A percentile compares a stretch with the other conserved stretches of the same genome.
These are phyloP conservation scores for Sclerurus mexicanus DNA, from an alignment of 2,113 vertebrate genomes.

Conservation along the genomic window DNA sequence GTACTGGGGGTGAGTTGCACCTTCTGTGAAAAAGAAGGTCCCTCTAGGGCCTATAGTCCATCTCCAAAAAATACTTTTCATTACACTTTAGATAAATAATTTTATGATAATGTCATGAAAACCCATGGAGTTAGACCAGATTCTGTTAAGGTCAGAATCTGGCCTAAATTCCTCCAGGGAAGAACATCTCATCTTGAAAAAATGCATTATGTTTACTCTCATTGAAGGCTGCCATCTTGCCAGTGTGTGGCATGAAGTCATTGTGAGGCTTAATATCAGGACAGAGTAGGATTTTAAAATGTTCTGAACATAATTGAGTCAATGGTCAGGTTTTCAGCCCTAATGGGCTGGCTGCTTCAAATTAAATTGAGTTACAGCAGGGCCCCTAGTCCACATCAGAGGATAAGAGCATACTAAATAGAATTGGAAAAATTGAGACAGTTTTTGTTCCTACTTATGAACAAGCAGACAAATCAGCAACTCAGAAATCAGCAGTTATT, in stretches of 20 bases:
- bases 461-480: constrained; percentile 6
- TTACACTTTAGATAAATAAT: background rate
- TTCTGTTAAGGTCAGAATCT: background rate
- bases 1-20: background rate
- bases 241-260: background rate
- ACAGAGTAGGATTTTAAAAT: background rate
- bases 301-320: constrained; percentile 2
- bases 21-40: background rate
- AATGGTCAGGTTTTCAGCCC: constrained; percentile 1
- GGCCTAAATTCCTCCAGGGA: background rate
- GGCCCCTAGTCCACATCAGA: background rate
- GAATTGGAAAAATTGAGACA: constrained; percentile 2
- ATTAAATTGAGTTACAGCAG: background rate
- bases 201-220: background rate
- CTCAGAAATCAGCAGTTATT: constrained; percentile 10
- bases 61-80: background rate
- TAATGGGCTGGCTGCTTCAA: constrained; percentile 24
- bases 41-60: background rate
- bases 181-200: background rate
- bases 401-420: background rate
- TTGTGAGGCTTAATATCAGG: background rate
- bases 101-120: background rate
- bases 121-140: background rate
- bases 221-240: background rate
- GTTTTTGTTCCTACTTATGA: background rate